Evolutionary conservation across 2,113 vertebrate species (phyloP).

Genomic region (Myrmecobius fasciatus): DNA sequence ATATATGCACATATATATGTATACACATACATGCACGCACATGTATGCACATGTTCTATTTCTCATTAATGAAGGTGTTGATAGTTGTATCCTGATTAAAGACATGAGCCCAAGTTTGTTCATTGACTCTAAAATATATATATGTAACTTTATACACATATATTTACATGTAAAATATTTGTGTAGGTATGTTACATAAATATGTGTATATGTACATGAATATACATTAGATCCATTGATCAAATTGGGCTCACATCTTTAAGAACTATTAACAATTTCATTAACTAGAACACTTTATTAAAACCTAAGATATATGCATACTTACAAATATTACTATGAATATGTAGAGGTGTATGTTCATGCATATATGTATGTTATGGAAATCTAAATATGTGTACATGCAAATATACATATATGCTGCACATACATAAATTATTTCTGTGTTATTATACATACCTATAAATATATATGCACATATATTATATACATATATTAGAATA

Average conservation of each 20-base stretch:
- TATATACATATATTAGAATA: too few species aligned
- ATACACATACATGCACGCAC: background rate
- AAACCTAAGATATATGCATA: too few species aligned
- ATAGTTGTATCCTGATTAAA: background rate
- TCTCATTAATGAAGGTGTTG: background rate
- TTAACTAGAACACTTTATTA: too few species aligned
- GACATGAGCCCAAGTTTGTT: background rate
- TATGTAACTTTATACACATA: slow-evolving; percentile 2
- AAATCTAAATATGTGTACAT: too few species aligned
- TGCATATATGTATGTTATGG: too few species aligned
- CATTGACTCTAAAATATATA: background rate
- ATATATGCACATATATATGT: background rate
- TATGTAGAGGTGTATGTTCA: too few species aligned
- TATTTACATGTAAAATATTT: background rate
- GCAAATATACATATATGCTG: too few species aligned
- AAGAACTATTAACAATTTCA: background rate
- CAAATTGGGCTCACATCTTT: background rate
- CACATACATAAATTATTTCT: too few species aligned
- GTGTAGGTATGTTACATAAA: background rate
- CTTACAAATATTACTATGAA: too few species aligned
- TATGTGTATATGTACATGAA: background rate
- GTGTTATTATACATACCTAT: too few species aligned
- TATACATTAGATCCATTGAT: background rate
- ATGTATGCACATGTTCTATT: background rate
- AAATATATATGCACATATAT: too few species aligned